A percentile compares a stretch with the other conserved stretches of the same genome.
These are phyloP conservation scores for Artibeus lituratus DNA, from an alignment of 2,797 vertebrate species.

Conservation along the genomic window DNA sequence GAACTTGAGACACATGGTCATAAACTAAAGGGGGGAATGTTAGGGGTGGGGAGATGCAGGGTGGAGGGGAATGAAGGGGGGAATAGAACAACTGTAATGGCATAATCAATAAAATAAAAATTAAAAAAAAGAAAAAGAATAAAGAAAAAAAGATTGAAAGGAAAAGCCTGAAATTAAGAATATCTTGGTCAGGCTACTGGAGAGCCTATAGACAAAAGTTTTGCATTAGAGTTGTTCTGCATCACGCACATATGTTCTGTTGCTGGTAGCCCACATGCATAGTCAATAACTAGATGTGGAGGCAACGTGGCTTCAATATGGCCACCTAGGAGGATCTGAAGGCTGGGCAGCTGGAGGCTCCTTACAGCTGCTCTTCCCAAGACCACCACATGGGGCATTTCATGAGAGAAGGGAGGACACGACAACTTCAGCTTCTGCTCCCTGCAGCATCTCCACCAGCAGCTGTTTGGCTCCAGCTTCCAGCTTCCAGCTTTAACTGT, in stretches of 20 bases:
- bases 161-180: background rate
- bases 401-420: background rate
- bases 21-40: no score
- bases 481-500: background rate
- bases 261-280: no score
- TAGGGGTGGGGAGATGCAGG: no score
- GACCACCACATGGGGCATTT: background rate
- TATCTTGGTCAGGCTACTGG: background rate
- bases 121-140: no score
- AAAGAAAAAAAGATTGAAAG: background rate
- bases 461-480: background rate
- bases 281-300: background rate
- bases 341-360: background rate
- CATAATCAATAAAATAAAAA: no score
- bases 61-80: no score
- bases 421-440: background rate
- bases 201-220: background rate
- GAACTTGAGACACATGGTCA: no score
- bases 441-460: background rate
- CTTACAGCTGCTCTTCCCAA: background rate
- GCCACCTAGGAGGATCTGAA: background rate
- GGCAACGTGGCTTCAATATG: background rate
- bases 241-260: fast-evolving
- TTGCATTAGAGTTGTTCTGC: background rate
- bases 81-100: no score